These are phyloP conservation scores for Noctua janthe DNA, from an alignment of 2,888 invertebrate species.

Conservation along the genomic window DNA sequence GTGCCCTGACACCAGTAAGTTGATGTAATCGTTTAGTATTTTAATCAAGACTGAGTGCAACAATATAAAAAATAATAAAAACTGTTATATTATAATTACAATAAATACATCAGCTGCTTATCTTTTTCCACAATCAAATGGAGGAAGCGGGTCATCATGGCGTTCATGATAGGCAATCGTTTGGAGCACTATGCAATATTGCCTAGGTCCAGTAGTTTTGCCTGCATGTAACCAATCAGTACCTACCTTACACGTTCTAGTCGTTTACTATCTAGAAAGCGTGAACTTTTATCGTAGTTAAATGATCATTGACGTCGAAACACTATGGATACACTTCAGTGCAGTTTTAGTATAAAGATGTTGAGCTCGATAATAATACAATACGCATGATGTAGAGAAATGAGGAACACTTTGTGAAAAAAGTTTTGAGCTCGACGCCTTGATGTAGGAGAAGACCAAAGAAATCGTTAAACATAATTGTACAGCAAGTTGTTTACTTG, in stretches of 20 bases:
- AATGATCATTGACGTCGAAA: conserved; percentile 1
- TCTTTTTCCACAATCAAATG: conserved; percentile 37
- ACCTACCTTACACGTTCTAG: not conserved
- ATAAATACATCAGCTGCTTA: conserved; percentile 25
- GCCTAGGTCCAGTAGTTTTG: conserved; percentile 31
- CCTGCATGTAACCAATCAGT: conserved; percentile 15
- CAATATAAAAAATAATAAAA: not conserved
- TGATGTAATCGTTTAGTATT: not conserved
- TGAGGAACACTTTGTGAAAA: not conserved
- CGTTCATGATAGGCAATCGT: conserved; percentile 28
- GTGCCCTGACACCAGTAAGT: not conserved
- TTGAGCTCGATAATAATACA: not conserved
- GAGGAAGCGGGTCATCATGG: conserved; percentile 42
- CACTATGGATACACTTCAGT: conserved; percentile 8
- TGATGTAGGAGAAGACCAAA: not conserved
- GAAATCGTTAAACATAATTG: not conserved
- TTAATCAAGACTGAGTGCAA: not conserved
- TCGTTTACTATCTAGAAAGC: conserved; percentile 52
- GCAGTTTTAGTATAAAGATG: not conserved
- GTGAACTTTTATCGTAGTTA: conserved; percentile 32
- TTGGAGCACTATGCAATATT: conserved; percentile 15
- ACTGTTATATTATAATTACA: not conserved
- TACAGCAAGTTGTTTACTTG: conserved; percentile 7
- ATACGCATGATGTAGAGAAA: not conserved
- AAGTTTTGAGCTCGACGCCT: not conserved